Evolutionary conservation across 2,888 invertebrate species (phyloP), one percentile per base, ranked within the genome.

Genomic region (Lithophane ornitopus): DNA sequence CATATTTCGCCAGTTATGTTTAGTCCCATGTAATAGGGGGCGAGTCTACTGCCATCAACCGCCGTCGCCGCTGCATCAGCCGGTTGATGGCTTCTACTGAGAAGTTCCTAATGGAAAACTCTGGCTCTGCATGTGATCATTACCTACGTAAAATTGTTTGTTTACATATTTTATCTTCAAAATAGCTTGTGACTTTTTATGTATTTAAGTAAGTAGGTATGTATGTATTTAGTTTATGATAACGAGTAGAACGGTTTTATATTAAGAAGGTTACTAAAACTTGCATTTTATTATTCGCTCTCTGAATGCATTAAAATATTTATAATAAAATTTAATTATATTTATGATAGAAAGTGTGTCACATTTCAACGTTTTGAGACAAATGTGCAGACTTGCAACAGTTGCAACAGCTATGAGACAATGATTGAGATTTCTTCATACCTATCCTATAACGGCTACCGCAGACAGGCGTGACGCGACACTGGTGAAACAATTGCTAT

Each of bases 151-250:
- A 62, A 16, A 71, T 19, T 61, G 19, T 54, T 52, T 77, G 59
- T 61, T 68, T 19, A 67, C 7, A 34, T 6, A 26, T 68, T 39
- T n/a, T n/a, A n/a, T n/a, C 28, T 46, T 46, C 4, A 19, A 69
- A 34, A 52, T 22, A 12, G 2, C 34, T 4, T 16, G 28, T 69
- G 52, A 39, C 26, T 58, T 14, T 39, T 41, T 26, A 39, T 58
- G 11, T 49, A 68, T n/a, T 14, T 22, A 34, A 39, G n/a, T n/a
- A n/a, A n/a, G n/a, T n/a, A n/a, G n/a, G n/a, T n/a, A 46, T 46
- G 7, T 59, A 56, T 67, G 52, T 77, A 70, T 70, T 66, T 34
- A 66, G 52, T 39, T 49, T 16, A 49, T 9, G 19, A 78, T 72
- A 67, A 46, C n/a, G 54, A 39, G 4, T 19, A 41, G 26, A 61